A percentile compares a stretch with the other conserved stretches of the same genome.
These are phyloP conservation scores for Gari tellinella DNA, from an alignment of 2,888 invertebrate species.

Conservation along the genomic window DNA sequence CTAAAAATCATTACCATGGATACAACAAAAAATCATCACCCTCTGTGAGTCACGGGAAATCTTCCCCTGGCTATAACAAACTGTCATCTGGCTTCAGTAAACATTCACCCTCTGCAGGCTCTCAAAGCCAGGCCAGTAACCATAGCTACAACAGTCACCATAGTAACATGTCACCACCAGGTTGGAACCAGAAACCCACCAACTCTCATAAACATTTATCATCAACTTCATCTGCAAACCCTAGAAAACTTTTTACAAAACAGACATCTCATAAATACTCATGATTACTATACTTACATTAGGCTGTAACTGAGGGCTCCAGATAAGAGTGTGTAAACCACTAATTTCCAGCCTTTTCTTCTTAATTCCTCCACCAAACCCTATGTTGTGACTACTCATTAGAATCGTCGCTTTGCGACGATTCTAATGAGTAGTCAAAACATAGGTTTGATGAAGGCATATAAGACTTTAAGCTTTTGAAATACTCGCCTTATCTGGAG, in stretches of 20 bases:
- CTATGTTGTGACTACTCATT: no score
- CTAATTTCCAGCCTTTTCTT: no score
- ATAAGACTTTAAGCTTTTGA: no score
- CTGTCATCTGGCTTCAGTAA: conserved; percentile 35
- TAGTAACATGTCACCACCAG: conserved; percentile 34
- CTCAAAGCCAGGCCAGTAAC: conserved; percentile 18
- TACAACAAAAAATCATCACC: conserved; percentile 28
- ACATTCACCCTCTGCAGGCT: conserved; percentile 19
- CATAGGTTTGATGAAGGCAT: no score
- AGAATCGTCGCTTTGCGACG: no score
- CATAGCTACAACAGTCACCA: conserved; percentile 33
- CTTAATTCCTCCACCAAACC: no score
- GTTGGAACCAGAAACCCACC: conserved; percentile 42
- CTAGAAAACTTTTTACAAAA: conserved; percentile 40
- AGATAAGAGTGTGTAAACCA: no score
- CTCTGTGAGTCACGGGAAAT: conserved; percentile 9
- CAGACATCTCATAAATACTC: conserved; percentile 44
- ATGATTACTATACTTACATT: no score
- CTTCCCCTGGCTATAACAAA: conserved; percentile 25
- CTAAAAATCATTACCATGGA: conserved; percentile 23
- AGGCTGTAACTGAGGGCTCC: no score
- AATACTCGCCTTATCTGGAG: no score
- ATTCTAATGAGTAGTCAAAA: no score
- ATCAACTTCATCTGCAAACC: conserved; percentile 10
- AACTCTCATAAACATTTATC: conserved; percentile 19